Conservation (phyloP, 1,140 invertebrate genomes). For the Bicyclus anynana region DNA sequence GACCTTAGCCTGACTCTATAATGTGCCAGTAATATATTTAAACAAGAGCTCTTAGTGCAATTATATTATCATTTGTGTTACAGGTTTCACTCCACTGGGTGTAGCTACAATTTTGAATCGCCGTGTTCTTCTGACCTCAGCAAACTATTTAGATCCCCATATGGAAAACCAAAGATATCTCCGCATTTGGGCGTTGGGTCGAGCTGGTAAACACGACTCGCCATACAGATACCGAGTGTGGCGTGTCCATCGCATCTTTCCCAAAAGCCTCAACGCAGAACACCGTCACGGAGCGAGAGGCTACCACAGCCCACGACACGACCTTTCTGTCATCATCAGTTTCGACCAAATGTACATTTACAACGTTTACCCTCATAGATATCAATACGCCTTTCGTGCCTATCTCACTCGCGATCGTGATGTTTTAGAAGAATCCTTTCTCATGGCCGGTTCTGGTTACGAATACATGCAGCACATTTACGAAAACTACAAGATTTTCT, state of each 20-base stretch:
- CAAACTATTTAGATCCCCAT: constrained; percentile 40
- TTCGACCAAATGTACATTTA: constrained; percentile 49
- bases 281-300: constrained; percentile 43
- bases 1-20: no score
- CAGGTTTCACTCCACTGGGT: constrained; percentile 35
- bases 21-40: no score
- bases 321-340: constrained; percentile 39
- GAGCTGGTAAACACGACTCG: constrained; percentile 27
- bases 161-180: constrained; percentile 35
- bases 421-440: constrained; percentile 4
- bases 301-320: constrained; percentile 37
- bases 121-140: constrained; percentile 38
- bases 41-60: no score
- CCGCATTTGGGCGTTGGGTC: constrained; percentile 45
- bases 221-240: constrained; percentile 52
- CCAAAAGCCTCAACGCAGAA: constrained; percentile 45
- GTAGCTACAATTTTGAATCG: constrained; percentile 41
- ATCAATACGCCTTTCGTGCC: constrained; percentile 28
- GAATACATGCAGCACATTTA: constrained; percentile 36
- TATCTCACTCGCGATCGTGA: constrained; percentile 16
- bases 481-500: constrained; percentile 51
- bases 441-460: constrained; percentile 37
- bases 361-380: not conserved
- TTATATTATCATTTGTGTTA: constrained; percentile 15
- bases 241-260: constrained; percentile 39